Base-by-base conservation (phyloP, 2,113 vertebrate genomes). In the Coptodon bakossiorum region DNA sequence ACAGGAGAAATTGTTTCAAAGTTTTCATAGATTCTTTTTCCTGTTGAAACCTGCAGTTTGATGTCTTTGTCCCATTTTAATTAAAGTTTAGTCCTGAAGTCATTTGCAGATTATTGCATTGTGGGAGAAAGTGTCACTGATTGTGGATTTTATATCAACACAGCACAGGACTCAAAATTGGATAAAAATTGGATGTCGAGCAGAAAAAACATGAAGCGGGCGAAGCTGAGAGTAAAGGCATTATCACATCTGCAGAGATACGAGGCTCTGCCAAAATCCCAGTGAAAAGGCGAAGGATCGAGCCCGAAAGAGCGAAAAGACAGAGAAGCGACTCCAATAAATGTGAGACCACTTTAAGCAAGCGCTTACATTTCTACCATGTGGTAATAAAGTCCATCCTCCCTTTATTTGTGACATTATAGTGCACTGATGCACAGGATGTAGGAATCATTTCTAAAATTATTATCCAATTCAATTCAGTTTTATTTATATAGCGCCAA, bases 1-100 rank as follows among this genome's bases (percentile, higher is more conserved):
- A 38, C 1, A 66, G 31, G 17, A 6, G 0, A 38, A n/a, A 1
- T 7, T 7, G 2, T 0, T n/a, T 36, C 19, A 11, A 34, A 38
- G 0, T 38, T 66, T 66, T n/a, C 8, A 34, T 66, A 38, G 29
- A n/a, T 38, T 66, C 9, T 66, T 63, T 61, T 10, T 63, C 31
- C 17, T 1, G 4, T 66, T 66, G 11, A 19, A 63, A 36, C 9
- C 17, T 36, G 16, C 17, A 11, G 10, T 63, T 34, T 63, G 59
- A 63, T 36, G 9, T 34, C 19, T 5, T 66, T 66, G 34, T n/a
- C 10, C 19, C 11, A 13, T 38, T 66, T 38, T 38, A 66, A 66
- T 38, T 7, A 12, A 12, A 66, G 29, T 11, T 7, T 36, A 36
- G 9, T 36, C 17, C 17, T 36, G 16, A 36, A 66, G 34, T 66